Percentiles rank a stretch among this genome's conserved stretches.
Evolutionary conservation across 2,113 vertebrate species (phyloP).

Genomic region (Caloenas nicobarica): DNA sequence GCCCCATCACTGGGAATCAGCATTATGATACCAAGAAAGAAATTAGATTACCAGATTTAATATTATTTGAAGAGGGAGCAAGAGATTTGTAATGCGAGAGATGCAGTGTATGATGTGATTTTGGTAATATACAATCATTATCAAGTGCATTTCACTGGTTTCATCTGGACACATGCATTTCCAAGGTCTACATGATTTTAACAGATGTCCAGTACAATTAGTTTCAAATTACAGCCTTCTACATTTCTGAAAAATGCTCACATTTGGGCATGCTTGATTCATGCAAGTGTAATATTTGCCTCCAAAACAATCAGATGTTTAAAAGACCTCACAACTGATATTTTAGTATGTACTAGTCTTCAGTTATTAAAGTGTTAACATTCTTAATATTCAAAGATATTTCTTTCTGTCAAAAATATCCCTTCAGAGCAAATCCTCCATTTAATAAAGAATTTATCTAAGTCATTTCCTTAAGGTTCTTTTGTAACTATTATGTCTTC

Average conservation of each 20-base stretch:
- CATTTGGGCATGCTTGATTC: background rate
- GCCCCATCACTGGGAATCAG: background rate
- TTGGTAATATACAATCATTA: background rate
- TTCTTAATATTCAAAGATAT: background rate
- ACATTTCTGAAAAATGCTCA: background rate
- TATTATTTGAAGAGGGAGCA: background rate
- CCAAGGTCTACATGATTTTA: background rate
- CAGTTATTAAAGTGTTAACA: background rate
- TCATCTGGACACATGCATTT: background rate
- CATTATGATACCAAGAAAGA: background rate
- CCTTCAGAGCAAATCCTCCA: background rate
- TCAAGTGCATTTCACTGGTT: background rate
- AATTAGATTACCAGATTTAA: background rate
- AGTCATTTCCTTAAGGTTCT: background rate
- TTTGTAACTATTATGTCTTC: background rate
- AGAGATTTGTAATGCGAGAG: background rate
- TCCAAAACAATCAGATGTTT: background rate
- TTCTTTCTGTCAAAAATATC: background rate
- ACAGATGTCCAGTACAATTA: background rate
- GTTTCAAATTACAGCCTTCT: background rate
- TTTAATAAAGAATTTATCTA: background rate
- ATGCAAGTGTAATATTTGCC: background rate
- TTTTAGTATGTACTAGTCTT: background rate
- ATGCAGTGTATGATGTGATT: background rate
- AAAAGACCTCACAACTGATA: background rate